Base-by-base conservation (phyloP, 2,888 invertebrate species). In the Orthosia incerta region DNA sequence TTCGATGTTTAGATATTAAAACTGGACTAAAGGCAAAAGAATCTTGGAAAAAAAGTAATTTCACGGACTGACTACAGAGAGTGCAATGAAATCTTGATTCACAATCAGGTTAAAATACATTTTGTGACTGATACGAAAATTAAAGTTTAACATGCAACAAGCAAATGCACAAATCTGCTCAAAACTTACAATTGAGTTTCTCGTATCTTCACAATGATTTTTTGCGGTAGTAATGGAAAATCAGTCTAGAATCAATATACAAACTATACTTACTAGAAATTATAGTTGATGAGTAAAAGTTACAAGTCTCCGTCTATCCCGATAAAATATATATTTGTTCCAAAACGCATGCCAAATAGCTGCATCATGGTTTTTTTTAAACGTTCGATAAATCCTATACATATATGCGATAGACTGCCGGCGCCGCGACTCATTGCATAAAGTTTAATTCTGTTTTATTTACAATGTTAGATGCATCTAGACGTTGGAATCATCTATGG, bases 311-410 rank as follows among this genome's bases (percentile, higher is more conserved):
- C 13, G 15, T 55, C 16, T 50, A 45, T 64, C 48, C 15, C 12
- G 12, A 31, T 79, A 26, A 45, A 71, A 79, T 55, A 48, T 2
- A 53, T 60, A 23, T 50, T 59, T 63, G 4, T 45, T 76, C 15
- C 20, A 55, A 53, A 61, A 26, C 72, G 59, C 45, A 23, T 31
- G 74, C 73, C 73, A 72, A 71, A 73, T 79, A 26, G 20, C 55
- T 64, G 60, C 73, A 72, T 50, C 53, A 64, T n/a, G n/a, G 39
- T 80, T 80, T 79, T n/a, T 78, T 65, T 60, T 18, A n/a, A 48
- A 20, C n/a, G 3, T 15, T 61, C 60, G 15, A 53, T 46, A 61
- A 64, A 56, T 51, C 12, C 23, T 46, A 56, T 39, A 50, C 74
- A 39, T 39, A 9, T 39, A 3, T 3, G 7, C 3, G 2, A 31